A percentile compares a stretch with the other conserved stretches of the same genome.
These are phyloP conservation scores for Hirtodrosophila confusa DNA, from an alignment of 2,888 invertebrate species.

Conservation along the genomic window DNA sequence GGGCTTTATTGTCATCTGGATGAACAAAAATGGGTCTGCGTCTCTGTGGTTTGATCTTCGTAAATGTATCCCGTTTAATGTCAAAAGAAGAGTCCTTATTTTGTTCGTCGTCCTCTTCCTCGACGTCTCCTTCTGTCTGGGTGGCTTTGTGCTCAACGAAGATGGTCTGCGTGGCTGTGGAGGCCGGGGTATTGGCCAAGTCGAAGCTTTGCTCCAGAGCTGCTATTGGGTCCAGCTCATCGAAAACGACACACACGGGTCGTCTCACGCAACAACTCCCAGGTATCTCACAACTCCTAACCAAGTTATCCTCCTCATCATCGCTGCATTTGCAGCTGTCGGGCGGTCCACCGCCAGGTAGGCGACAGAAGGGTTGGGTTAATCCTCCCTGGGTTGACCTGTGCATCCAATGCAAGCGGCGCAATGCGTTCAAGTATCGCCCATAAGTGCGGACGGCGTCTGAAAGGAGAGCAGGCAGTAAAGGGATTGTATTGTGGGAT, in stretches of 20 bases:
- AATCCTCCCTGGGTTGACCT: not conserved
- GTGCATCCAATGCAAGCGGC: slow-evolving; percentile 4
- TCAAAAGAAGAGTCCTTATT: too few relatives aligned
- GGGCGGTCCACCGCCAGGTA: slow-evolving; percentile 44
- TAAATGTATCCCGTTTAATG: too few relatives aligned
- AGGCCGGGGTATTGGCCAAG: not conserved
- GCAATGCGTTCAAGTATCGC: slow-evolving; percentile 1
- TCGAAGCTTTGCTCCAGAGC: slow-evolving; percentile 14
- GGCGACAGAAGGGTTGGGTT: not conserved
- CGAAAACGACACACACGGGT: slow-evolving; percentile 19
- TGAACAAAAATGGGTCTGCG: too few relatives aligned
- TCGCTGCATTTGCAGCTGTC: slow-evolving; percentile 25
- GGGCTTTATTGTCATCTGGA: too few relatives aligned
- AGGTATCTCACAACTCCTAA: slow-evolving; percentile 6
- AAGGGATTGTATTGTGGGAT: not conserved
- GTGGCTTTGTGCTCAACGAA: slow-evolving; percentile 13
- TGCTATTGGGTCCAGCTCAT: slow-evolving; percentile 17
- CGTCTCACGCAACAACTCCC: not conserved
- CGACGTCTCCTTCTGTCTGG: slow-evolving; percentile 15
- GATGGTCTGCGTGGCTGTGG: slow-evolving; percentile 3
- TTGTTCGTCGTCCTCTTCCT: too few relatives aligned
- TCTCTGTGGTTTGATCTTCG: too few relatives aligned
- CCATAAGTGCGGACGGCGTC: slow-evolving; percentile 35
- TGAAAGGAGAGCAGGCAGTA: slow-evolving; percentile 31
- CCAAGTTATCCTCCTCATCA: not conserved